Base-by-base conservation (phyloP, 2,888 invertebrate genomes). In the Drosophila austrosaltans region DNA sequence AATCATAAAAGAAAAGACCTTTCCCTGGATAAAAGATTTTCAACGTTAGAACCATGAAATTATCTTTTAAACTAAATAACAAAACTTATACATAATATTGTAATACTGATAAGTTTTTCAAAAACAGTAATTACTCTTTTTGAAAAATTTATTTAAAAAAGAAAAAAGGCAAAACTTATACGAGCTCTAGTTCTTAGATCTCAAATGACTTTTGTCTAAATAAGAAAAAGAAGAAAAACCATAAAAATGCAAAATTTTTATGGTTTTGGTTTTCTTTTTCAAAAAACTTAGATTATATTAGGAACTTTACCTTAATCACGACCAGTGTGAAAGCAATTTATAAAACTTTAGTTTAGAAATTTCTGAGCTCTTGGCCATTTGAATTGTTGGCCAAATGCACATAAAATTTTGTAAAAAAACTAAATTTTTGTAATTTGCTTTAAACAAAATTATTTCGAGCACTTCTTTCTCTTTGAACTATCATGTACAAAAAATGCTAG, bases 401-500 rank as follows among this genome's bases (percentile, higher is more conserved):
- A 71, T 53, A 60, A 82, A 82, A 75, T 82, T 69, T 71, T 42
- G 63, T 40, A 75, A 59, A 72, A 32, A 40, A 60, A 63, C 53
- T 53, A 61, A 66, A 56, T 48, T 42, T 39, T 22, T 22, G 2
- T 48, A 32, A 30, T 28, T 60, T 42, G 44, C 44, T 28, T 48
- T 10, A 2, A 73, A 73, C 76, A 85, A 65, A 16, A 16, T 16
- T 16, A 16, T 72, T 68, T 68, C 67, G 72, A 63, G 75, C 68
- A 64, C 71, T 86, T 82, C 12, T 86, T 73, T 69, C 77, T 79
- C 64, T 48, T 48, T 48, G 48, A 78, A 80, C 79, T 82, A 68
- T 82, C 56, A 73, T 86, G 85, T 87, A 84, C 82, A 84, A 87
- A 57, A 84, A 57, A 84, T 69, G 57, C 70, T 80, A 77, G 73